These are phyloP conservation scores for Pegoplata infirma DNA, from an alignment of 2,888 invertebrate species.

Conservation along the genomic window DNA sequence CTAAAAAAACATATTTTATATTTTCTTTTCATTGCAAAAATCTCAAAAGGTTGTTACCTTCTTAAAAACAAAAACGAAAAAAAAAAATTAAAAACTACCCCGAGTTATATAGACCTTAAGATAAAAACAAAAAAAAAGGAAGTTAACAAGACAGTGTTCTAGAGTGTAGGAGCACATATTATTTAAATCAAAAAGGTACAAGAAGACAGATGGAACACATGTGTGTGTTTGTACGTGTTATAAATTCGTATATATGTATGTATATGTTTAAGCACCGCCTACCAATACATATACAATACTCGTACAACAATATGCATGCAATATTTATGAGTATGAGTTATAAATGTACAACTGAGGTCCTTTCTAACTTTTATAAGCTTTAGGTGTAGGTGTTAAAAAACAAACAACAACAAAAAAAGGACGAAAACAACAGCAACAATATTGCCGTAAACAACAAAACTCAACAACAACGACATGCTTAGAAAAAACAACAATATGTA, in stretches of 20 bases:
- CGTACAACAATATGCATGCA: neutral
- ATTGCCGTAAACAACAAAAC: too few species aligned
- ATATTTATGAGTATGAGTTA: slow-evolving; percentile 12
- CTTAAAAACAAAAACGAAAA: too few species aligned
- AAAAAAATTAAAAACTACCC: slow-evolving; percentile 20
- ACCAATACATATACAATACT: too few species aligned
- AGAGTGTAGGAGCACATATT: neutral
- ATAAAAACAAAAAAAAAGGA: neutral
- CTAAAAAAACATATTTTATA: neutral
- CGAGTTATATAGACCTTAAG: neutral
- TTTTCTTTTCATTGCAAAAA: neutral
- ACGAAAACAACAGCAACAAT: too few species aligned
- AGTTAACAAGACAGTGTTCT: neutral
- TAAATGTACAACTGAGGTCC: neutral
- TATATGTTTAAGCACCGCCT: slow-evolving; percentile 43
- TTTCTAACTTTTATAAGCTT: slow-evolving; percentile 31
- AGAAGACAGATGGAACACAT: neutral
- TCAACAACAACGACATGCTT: too few species aligned
- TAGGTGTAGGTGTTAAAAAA: slow-evolving; percentile 35
- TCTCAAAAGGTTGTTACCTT: slow-evolving; percentile 18
- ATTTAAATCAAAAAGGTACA: neutral
- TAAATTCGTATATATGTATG: neutral
- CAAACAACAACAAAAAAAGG: slow-evolving; percentile 22
- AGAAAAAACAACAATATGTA: too few species aligned
- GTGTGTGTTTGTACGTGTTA: neutral